Percentiles rank a stretch among this genome's conserved stretches.
These are phyloP conservation scores for Ageneiosus marmoratus DNA, from an alignment of 2,113 vertebrate species.

Conservation along the genomic window DNA sequence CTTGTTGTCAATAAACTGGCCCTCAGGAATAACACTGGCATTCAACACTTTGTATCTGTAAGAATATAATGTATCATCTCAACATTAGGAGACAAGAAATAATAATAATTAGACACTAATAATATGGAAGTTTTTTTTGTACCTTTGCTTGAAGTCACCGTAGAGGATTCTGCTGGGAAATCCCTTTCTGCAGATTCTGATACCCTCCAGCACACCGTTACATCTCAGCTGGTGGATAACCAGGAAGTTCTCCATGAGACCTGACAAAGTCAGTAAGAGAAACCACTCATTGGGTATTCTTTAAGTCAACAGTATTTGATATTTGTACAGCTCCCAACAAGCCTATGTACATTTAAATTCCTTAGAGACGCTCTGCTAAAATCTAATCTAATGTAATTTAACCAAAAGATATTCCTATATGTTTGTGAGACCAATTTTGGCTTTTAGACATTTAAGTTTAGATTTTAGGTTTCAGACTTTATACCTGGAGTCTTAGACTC, in stretches of 20 bases:
- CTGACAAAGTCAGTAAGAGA: not conserved
- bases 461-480: not conserved
- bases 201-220: conserved; percentile 56
- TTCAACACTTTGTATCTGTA: conserved; percentile 61
- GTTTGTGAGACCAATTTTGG: not conserved
- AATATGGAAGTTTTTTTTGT: not conserved
- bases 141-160: conserved; percentile 55
- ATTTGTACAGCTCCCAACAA: not conserved
- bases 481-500: conserved; percentile 57
- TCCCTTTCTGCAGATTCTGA: conserved; percentile 57
- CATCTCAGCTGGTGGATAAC: conserved; percentile 58
- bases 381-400: not conserved
- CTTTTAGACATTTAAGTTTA: not conserved
- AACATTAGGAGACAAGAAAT: not conserved
- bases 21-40: conserved; percentile 61
- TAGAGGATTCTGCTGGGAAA: conserved; percentile 55
- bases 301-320: not conserved
- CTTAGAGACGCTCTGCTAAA: not conserved
- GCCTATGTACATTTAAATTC: not conserved
- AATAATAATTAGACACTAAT: not conserved
- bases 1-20: conserved; percentile 59
- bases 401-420: not conserved
- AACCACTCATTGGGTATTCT: not conserved
- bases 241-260: conserved; percentile 55
- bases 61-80: not conserved